Evolutionary conservation across 2,888 invertebrate genomes (phyloP), one percentile per base, ranked within the genome.

Genomic region (Diaperis boleti): DNA sequence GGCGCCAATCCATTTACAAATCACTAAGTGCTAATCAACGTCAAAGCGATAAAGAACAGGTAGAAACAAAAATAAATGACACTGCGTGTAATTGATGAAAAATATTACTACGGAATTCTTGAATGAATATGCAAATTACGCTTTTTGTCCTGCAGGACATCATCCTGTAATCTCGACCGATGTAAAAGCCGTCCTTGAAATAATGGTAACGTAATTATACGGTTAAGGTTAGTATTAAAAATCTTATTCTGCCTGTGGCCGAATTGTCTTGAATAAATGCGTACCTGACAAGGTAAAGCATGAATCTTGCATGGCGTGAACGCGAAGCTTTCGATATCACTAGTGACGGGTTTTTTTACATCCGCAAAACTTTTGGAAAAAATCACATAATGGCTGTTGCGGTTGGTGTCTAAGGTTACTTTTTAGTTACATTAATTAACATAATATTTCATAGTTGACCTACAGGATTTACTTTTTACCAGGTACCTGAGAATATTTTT

Each of bases 121-220:
- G 47, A 59, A 59, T 49, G 59, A 59, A 59, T 45, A 56, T 59
- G 59, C 59, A 59, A 59, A 59, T 59, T 49, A 39, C 59, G 41
- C 29, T 59, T 59, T 57, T 49, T 59, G 18, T 47, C 49, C 59
- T 49, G 29, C 49, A 59, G 59, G 59, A 59, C 31, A 57, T 57
- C 47, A 44, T 13, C n/a, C 45, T 57, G 44, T 45, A 49, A 49
- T 59, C 49, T 47, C 59, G 7, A 41, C 49, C 18, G 13, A 49
- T 31, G 18, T 37, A 49, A 59, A 59, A 59, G 49, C 47, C 59
- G 49, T 49, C 59, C 49, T 59, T 59, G 47, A 47, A 47, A 15
- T 59, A 59, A 59, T 59, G 49, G n/a, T 41, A 59, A 49, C 45
- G 31, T 59, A 49, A 59, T 59, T 59, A 49, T 41, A 56, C 41